Evolutionary conservation across 1,140 invertebrate species (phyloP).

Genomic region (Triops cancriformis): DNA sequence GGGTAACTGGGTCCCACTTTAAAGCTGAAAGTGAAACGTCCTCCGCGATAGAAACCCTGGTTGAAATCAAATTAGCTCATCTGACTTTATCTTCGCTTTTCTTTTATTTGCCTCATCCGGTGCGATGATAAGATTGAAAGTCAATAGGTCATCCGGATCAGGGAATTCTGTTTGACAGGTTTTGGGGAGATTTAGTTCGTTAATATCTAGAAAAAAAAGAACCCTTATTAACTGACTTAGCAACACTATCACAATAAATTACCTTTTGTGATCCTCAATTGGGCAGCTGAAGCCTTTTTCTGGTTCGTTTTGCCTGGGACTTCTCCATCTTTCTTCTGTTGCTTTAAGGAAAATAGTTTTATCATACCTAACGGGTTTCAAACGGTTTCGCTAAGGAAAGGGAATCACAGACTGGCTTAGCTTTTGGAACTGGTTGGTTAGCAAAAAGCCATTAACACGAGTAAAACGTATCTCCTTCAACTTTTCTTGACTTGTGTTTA

Average conservation of each 20-base stretch:
- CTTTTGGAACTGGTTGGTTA: neutral
- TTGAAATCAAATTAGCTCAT: conserved; percentile 35
- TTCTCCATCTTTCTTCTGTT: conserved; percentile 95
- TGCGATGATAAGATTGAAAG: conserved; percentile 91
- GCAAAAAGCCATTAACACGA: neutral
- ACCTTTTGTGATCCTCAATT: conserved; percentile 91
- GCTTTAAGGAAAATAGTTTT: conserved; percentile 94
- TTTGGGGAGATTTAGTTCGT: conserved; percentile 93
- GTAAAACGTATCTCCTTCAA: neutral
- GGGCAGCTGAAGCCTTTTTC: conserved; percentile 89
- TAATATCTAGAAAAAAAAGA: conserved; percentile 71
- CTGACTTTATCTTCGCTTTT: neutral
- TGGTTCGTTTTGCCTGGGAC: conserved; percentile 54
- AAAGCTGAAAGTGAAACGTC: conserved; percentile 93
- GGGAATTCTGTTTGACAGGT: conserved; percentile 94
- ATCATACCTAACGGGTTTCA: conserved; percentile 57
- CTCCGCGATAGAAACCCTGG: conserved; percentile 86
- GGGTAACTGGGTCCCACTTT: conserved; percentile 95
- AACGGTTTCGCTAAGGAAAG: too few species aligned
- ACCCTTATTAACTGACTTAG: neutral
- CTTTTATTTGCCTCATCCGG: conserved; percentile 59
- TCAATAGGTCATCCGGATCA: conserved; percentile 89
- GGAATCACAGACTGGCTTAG: neutral
- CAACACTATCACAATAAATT: conserved; percentile 18
- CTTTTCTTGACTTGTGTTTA: neutral